Evolutionary conservation across 2,888 invertebrate species (phyloP).

Genomic region (Pherbina coryleti): DNA sequence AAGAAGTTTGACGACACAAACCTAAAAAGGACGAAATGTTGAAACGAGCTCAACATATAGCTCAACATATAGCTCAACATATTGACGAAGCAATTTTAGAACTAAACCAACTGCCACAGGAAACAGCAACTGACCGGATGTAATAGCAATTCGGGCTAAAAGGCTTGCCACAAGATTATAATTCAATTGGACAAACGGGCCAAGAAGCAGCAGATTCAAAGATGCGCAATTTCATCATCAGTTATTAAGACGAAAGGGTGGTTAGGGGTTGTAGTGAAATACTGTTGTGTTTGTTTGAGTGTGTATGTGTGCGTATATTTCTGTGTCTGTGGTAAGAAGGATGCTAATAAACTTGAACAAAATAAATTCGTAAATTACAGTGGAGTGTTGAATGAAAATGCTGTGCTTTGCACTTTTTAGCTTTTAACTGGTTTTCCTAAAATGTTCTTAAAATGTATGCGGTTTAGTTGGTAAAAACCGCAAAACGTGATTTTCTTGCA

Average conservation of each 20-base stretch:
- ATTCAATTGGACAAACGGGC: slow-evolving; percentile 20
- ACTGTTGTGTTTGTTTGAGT: background rate
- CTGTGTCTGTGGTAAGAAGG: background rate
- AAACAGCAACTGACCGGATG: slow-evolving; percentile 23
- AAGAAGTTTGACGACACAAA: slow-evolving; percentile 20
- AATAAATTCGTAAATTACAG: background rate
- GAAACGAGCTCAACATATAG: background rate
- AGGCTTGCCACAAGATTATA: slow-evolving; percentile 29
- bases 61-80: background rate
- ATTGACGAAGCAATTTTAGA: slow-evolving; percentile 9
- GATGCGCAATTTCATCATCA: background rate
- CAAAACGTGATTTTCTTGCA: slow-evolving; percentile 44
- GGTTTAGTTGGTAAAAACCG: slow-evolving; percentile 42
- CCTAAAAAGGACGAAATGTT: slow-evolving; percentile 6
- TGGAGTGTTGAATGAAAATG: background rate
- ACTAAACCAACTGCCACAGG: background rate
- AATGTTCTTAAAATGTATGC: slow-evolving; percentile 23
- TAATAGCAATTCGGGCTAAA: slow-evolving; percentile 27
- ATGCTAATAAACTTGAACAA: slow-evolving; percentile 21
- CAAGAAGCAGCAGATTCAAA: background rate
- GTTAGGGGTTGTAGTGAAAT: background rate
- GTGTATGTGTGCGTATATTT: background rate
- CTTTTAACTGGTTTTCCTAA: background rate
- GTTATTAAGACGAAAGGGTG: background rate
- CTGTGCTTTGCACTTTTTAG: no score